Evolutionary conservation across 2,888 invertebrate genomes (phyloP).

Genomic region (Dysmachus trigonus): DNA sequence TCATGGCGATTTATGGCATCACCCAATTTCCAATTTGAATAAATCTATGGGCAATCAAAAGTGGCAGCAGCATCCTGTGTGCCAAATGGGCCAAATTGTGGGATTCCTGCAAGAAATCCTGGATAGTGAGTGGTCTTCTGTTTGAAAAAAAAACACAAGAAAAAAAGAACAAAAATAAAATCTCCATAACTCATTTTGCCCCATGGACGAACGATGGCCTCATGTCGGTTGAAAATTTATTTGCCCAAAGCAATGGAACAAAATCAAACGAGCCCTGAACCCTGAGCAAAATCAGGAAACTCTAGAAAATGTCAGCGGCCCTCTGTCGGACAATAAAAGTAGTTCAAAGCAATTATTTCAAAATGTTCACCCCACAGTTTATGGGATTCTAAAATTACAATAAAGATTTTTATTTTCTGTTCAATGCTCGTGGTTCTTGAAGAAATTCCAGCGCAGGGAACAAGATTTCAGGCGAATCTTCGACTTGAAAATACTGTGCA

Average conservation of each 20-base stretch:
- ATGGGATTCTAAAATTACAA: background rate
- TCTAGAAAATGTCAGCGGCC: background rate
- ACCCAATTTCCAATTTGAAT: slow-evolving; percentile 17
- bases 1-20: background rate
- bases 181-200: background rate
- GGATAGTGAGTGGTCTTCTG: background rate
- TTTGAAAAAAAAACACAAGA: background rate
- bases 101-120: background rate
- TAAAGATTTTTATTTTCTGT: background rate
- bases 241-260: background rate
- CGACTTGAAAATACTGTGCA: background rate
- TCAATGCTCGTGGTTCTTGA: background rate
- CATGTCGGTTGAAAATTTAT: background rate
- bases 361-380: background rate
- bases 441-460: background rate
- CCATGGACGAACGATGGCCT: background rate
- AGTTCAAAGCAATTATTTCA: background rate
- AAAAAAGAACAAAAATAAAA: background rate
- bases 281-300: background rate
- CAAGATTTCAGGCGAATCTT: background rate
- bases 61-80: background rate
- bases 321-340: background rate
- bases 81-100: background rate
- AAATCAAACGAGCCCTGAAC: background rate
- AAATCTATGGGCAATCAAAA: background rate